Conservation (phyloP, 2,888 invertebrate genomes). For the Entomobrya proxima region DNA sequence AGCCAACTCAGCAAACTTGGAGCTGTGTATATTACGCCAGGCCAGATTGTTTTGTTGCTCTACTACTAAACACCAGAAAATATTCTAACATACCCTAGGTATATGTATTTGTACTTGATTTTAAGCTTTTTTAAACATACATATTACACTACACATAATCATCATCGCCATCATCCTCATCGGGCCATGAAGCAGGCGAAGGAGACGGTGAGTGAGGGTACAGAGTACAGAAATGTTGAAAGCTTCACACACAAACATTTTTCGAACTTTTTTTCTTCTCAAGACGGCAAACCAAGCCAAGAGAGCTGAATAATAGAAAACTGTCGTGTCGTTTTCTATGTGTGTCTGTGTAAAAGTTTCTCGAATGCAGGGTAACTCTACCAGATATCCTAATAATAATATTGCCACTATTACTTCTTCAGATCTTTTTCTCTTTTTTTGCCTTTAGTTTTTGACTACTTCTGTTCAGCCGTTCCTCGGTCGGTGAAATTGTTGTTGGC, state of each 20-base stretch:
- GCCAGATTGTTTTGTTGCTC: slow-evolving; percentile 14
- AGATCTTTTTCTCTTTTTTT: neutral
- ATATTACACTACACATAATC: slow-evolving; percentile 18
- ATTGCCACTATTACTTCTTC: too few relatives aligned
- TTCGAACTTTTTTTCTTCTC: neutral
- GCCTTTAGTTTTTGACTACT: neutral
- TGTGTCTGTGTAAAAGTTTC: neutral
- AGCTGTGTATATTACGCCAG: slow-evolving; percentile 5
- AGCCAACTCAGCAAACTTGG: slow-evolving; percentile 51
- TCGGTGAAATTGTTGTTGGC: slow-evolving; percentile 13
- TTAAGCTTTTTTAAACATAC: slow-evolving; percentile 46
- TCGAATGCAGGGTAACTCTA: neutral
- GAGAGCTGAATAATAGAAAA: slow-evolving; percentile 17
- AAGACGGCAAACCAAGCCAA: neutral
- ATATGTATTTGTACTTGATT: neutral
- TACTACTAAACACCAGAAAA: neutral
- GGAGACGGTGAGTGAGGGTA: slow-evolving; percentile 41
- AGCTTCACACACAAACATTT: slow-evolving; percentile 30
- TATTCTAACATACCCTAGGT: neutral
- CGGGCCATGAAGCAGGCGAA: slow-evolving; percentile 29
- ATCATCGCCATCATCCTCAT: neutral
- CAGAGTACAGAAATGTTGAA: slow-evolving; percentile 53
- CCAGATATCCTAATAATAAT: too few relatives aligned
- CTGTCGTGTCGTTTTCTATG: slow-evolving; percentile 23
- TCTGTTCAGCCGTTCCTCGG: neutral